Conservation (phyloP, 2,113 vertebrate species). For the Microtus oregoni region DNA sequence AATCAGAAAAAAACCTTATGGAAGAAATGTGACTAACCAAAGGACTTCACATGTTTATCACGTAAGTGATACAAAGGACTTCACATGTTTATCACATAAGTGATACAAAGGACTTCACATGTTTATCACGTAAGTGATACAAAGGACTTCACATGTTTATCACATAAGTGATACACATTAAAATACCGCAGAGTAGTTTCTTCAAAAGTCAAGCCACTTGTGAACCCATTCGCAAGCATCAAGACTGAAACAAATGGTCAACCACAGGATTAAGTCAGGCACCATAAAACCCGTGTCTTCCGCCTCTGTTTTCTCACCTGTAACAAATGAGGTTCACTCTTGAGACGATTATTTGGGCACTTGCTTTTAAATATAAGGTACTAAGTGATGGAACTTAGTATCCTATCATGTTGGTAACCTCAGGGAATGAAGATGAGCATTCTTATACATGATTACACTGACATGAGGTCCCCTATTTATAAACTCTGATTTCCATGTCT, state of each 20-base stretch:
- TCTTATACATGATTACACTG: slow-evolving; percentile 12
- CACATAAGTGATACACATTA: slow-evolving; percentile 28
- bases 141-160: slow-evolving; percentile 34
- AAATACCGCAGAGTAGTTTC: slow-evolving; percentile 23
- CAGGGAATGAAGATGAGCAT: slow-evolving; percentile 39
- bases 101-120: too few relatives aligned
- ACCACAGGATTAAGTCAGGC: slow-evolving; percentile 3
- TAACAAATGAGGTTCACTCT: slow-evolving; percentile 12
- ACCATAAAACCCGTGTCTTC: slow-evolving; percentile 30
- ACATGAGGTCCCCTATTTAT: neutral
- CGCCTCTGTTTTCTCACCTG: neutral
- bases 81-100: too few relatives aligned
- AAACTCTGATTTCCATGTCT: neutral
- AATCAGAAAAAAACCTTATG: neutral
- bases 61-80: too few relatives aligned
- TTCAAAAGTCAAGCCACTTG: slow-evolving; percentile 40
- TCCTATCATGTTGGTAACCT: neutral
- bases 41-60: too few relatives aligned
- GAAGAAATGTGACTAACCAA: slow-evolving; percentile 35
- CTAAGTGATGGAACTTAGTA: neutral
- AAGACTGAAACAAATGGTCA: slow-evolving; percentile 20
- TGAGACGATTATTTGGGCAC: slow-evolving; percentile 20
- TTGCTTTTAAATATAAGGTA: slow-evolving; percentile 42
- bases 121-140: too few relatives aligned
- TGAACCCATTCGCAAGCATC: neutral